Evolutionary conservation across 2,797 vertebrate genomes (phyloP).

Genomic region (Hydrocynus forskahlii): DNA sequence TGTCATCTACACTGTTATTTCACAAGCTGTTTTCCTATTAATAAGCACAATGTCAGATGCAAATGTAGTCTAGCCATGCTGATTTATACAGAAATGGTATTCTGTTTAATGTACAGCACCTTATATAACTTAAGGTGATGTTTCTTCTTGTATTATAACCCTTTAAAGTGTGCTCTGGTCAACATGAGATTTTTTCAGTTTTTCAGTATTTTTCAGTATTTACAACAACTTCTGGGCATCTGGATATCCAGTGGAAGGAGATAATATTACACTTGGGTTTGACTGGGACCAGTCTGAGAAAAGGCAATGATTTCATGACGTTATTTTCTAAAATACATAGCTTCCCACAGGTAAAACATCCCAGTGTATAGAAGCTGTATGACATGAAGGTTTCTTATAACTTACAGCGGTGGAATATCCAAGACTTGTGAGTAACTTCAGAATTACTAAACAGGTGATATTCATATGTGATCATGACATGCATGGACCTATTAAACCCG

Average conservation of each 20-base stretch:
- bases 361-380: slow-evolving; percentile 1
- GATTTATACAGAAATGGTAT: slow-evolving; percentile 73
- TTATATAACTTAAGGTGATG: slow-evolving; percentile 73
- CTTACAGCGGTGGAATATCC: not conserved
- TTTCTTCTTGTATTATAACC: slow-evolving; percentile 74
- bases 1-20: slow-evolving; percentile 64
- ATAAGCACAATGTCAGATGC: slow-evolving; percentile 77
- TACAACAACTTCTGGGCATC: not conserved
- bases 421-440: not conserved
- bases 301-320: slow-evolving; percentile 1
- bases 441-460: not conserved
- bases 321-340: not conserved
- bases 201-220: not conserved
- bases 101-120: slow-evolving; percentile 75
- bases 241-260: slow-evolving; percentile 12
- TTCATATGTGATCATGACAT: too few species aligned
- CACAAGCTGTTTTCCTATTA: slow-evolving; percentile 65
- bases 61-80: slow-evolving; percentile 71
- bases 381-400: slow-evolving; percentile 10
- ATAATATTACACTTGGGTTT: slow-evolving; percentile 14
- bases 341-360: slow-evolving; percentile 16
- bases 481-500: slow-evolving; percentile 81
- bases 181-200: slow-evolving; percentile 66
- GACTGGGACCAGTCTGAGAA: slow-evolving; percentile 12
- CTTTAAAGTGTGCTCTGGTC: slow-evolving; percentile 77